Evolutionary conservation across 2,113 vertebrate species (phyloP).

Genomic region (Hucho hucho): DNA sequence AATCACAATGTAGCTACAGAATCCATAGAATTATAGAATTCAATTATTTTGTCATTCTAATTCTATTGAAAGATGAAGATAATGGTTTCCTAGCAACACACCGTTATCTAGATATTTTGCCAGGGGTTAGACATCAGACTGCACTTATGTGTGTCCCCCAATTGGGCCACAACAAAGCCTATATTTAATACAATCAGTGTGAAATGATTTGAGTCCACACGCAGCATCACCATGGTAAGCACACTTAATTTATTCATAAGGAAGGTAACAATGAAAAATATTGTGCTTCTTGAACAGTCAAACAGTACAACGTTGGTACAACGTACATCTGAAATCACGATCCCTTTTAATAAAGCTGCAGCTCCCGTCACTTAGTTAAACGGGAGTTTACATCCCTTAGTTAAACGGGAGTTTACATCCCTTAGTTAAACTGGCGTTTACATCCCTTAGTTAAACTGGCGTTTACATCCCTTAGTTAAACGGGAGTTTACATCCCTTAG

Average conservation of each 20-base stretch:
- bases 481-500: too few relatives aligned
- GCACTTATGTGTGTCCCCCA: background rate
- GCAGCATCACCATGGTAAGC: constrained; percentile 12
- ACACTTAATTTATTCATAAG: constrained; percentile 34
- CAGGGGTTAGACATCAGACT: background rate
- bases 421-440: too few relatives aligned
- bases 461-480: too few relatives aligned
- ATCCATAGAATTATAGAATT: too few relatives aligned
- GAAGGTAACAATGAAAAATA: constrained; percentile 41
- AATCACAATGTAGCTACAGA: too few relatives aligned
- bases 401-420: too few relatives aligned
- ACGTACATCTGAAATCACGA: background rate
- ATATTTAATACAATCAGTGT: background rate
- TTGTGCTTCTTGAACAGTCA: constrained; percentile 45
- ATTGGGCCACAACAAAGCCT: background rate
- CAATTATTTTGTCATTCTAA: background rate
- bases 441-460: too few relatives aligned
- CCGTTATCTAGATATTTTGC: background rate
- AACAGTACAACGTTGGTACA: constrained; percentile 19
- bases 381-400: too few relatives aligned
- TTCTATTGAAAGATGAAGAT: background rate
- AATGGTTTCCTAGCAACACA: background rate
- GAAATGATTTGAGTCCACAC: background rate
- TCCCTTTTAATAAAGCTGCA: constrained; percentile 10
- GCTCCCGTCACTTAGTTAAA: background rate